These are phyloP conservation scores for Drosophila infuscata DNA, from an alignment of 2,888 invertebrate species.

Conservation along the genomic window DNA sequence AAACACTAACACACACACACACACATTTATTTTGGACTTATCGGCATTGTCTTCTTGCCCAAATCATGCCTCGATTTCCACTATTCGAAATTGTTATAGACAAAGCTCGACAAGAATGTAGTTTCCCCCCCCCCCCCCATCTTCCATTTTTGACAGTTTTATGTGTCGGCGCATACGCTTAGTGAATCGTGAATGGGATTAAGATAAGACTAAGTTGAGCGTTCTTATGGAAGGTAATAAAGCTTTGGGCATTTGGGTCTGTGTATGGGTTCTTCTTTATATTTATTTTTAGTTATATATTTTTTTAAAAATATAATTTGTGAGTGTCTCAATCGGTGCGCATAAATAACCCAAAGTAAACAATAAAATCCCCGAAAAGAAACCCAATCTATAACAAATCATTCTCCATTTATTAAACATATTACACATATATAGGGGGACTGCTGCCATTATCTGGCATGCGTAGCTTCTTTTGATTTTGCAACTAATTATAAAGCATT, in stretches of 20 bases:
- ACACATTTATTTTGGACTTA: slow-evolving; percentile 39
- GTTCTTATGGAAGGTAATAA: slow-evolving; percentile 64
- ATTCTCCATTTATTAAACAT: slow-evolving; percentile 41
- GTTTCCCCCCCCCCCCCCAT: slow-evolving; percentile 14
- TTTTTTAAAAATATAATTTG: slow-evolving; percentile 26
- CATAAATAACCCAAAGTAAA: slow-evolving; percentile 44
- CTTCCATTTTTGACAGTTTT: slow-evolving; percentile 77
- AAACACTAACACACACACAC: slow-evolving; percentile 17
- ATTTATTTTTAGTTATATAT: slow-evolving; percentile 5
- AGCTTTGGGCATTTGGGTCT: slow-evolving; percentile 55
- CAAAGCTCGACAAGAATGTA: slow-evolving; percentile 52
- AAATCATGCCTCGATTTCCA: slow-evolving; percentile 48
- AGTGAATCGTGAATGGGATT: slow-evolving; percentile 77
- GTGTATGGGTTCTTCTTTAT: not conserved
- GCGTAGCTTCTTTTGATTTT: slow-evolving; percentile 46
- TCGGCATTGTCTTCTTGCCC: slow-evolving; percentile 72
- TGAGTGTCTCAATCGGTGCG: slow-evolving; percentile 39
- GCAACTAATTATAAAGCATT: slow-evolving; percentile 83
- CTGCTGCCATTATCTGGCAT: slow-evolving; percentile 4
- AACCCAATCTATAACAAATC: slow-evolving; percentile 64
- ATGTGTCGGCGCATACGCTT: slow-evolving; percentile 72
- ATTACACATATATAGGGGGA: slow-evolving; percentile 1
- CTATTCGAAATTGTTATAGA: slow-evolving; percentile 36
- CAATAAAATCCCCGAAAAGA: slow-evolving; percentile 25
- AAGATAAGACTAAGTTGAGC: slow-evolving; percentile 75